Evolutionary conservation across 2,113 vertebrate genomes (phyloP).

Genomic region (Oreochromis aureus): DNA sequence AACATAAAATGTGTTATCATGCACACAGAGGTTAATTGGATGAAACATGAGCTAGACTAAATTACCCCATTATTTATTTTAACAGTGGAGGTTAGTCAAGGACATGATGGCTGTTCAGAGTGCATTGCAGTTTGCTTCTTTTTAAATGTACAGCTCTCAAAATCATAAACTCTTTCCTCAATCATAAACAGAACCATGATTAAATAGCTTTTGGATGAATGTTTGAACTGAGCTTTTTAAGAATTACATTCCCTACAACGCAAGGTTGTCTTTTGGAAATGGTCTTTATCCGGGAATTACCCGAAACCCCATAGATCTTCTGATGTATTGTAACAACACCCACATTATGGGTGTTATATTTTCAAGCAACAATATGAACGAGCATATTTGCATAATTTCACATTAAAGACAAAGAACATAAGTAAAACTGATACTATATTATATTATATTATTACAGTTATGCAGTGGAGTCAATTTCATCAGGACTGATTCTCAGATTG

Average conservation of each 20-base stretch:
- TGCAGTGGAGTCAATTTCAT: background rate
- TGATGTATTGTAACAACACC: no score
- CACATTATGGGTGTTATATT: no score
- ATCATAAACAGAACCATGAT: background rate
- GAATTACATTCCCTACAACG: background rate
- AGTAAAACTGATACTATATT: background rate
- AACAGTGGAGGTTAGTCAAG: constrained; percentile 10
- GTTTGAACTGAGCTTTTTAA: background rate
- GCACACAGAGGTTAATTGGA: background rate
- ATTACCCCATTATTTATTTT: constrained; percentile 11
- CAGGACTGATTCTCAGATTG: background rate
- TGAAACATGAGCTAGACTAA: background rate
- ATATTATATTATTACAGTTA: background rate
- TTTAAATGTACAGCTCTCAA: background rate
- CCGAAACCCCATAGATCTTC: rapidly evolving
- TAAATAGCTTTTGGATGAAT: background rate
- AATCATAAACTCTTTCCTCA: background rate
- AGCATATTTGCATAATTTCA: background rate
- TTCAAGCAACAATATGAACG: background rate
- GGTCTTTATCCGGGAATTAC: background rate
- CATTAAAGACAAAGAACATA: background rate
- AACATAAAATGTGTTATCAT: background rate
- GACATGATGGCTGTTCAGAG: background rate
- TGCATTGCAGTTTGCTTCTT: background rate
- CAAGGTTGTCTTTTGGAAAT: background rate